These are phyloP conservation scores for Argyrosomus regius DNA, from an alignment of 2,797 vertebrate species.

Conservation along the genomic window DNA sequence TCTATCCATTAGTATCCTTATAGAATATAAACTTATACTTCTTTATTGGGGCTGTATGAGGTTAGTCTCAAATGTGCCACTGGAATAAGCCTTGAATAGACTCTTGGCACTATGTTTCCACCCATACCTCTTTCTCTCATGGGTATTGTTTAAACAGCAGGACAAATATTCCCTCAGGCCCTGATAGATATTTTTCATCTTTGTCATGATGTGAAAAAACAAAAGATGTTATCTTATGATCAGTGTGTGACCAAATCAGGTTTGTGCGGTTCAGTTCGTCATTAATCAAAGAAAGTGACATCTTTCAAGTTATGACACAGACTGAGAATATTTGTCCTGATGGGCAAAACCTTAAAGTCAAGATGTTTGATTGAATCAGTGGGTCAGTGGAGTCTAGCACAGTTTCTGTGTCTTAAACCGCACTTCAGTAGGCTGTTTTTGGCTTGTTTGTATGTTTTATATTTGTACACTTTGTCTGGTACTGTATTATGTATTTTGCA, in stretches of 20 bases:
- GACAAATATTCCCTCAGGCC: conserved; percentile 58
- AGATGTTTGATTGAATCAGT: not conserved
- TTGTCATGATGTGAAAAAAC: conserved; percentile 37
- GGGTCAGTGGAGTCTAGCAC: not conserved
- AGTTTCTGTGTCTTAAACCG: conserved; percentile 2
- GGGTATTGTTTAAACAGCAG: conserved; percentile 45
- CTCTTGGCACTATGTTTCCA: conserved; percentile 34
- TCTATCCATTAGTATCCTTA: conserved; percentile 2
- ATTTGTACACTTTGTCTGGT: conserved; percentile 31
- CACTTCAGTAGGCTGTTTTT: not conserved
- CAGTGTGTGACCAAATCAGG: not conserved
- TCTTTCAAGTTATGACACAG: not conserved
- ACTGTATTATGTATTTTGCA: conserved; percentile 62
- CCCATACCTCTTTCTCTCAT: conserved; percentile 47
- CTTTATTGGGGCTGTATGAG: conserved; percentile 24
- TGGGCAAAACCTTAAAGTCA: not conserved
- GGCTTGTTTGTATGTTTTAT: conserved; percentile 31
- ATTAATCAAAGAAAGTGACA: conserved; percentile 3
- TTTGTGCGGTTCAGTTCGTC: conserved; percentile 1
- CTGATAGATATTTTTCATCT: conserved; percentile 54
- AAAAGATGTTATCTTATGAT: conserved; percentile 10
- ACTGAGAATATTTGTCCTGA: conserved; percentile 10
- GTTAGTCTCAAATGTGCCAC: conserved; percentile 43
- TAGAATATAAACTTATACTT: conserved; percentile 27
- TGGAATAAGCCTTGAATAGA: conserved; percentile 47